Base-by-base conservation (phyloP, 1,140 invertebrate species). In the Dendrolimus punctatus region DNA sequence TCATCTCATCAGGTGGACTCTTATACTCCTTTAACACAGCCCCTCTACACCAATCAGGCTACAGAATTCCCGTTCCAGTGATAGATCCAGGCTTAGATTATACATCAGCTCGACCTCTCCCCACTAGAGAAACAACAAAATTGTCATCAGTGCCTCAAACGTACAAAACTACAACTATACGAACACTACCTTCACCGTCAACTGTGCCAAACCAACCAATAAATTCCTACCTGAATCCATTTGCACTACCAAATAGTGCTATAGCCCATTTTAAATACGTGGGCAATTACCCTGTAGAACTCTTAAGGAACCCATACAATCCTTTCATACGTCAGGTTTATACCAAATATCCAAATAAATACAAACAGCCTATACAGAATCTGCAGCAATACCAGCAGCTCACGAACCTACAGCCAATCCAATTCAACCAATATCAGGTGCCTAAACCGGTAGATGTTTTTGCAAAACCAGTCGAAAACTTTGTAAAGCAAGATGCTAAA, bases 201-300 rank as follows among this genome's bases (percentile, higher is more conserved):
- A 60, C 69, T 4, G 53, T 57, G 8, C 63, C 73, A 5, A 82
- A 83, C 51, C 80, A 87, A 58, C 85, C 87, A 0, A 77, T 88
- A 41, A 87, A 82, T 44, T 76, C 79, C 4, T 88, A 88, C 53
- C 64, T 82, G 46, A 87, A 87, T 43, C 87, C 84, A 4, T 88
- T 86, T 57, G 58, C 73, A 1, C 48, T 82, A 43, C 76, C 6
- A 39, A 73, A 40, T 76, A 71, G 40, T 84, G 80, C 52, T 70
- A 68, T 0, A 58, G 73, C 1, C 64, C 68, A 37, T 71, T 77
- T 43, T 87, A 80, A 62, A 87, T 86, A 63, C 71, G 78, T 51
- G 54, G 81, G 7, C 83, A 83, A 82, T 70, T 46, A 76, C 83
- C 8, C 58, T 61, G 0, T 78, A 85, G 6, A 78, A 62, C 51